Base-by-base conservation (phyloP, 2,888 invertebrate species). In the Phlogophora meticulosa region DNA sequence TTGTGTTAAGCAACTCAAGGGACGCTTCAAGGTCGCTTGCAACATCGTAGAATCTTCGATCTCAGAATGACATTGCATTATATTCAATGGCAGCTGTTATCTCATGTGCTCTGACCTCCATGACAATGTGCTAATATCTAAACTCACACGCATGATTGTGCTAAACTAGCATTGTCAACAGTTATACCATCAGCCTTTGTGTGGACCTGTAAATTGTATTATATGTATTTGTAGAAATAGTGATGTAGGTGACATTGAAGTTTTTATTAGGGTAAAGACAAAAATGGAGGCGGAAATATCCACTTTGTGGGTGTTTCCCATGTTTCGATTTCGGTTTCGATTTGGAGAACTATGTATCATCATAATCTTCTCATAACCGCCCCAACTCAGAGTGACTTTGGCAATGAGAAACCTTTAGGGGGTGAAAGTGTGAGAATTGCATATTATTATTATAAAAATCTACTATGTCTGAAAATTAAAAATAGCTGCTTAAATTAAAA, bases 51-150 rank as follows among this genome's bases (percentile, higher is more conserved):
- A 15, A 42, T 45, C 11, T 58, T 55, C 49, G 15, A 10, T 38
- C 32, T 48, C 58, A 59, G 56, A 60, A 60, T 74, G 76, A 76
- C 68, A 43, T 32, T 0, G 69, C 76, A 75, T 20, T 34, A 52
- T 45, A 40, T 52, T 51, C 43, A 43, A 62, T 62, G 38, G 22
- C 51, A 52, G 7, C 7, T 55, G 40, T 71, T 76, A 73, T 73
- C 71, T 64, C 62, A 78, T 10, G 10, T 10, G 11, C 7, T 36
- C 17, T 52, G 82, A 69, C 82, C 84, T 81, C 66, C 28, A 60
- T 59, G 40, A 20, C 24, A 32, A 56, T 17, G 66, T 82, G 82
- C 60, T 84, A 82, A 84, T 57, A 61, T 9, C 58, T 73, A 15
- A 63, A 71, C 28, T 53, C 60, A 74, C 40, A 60, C 22, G 4